phyloP scores from a whole-genome alignment of 2,797 vertebrate species.

The Anas flavirostris region DNA sequence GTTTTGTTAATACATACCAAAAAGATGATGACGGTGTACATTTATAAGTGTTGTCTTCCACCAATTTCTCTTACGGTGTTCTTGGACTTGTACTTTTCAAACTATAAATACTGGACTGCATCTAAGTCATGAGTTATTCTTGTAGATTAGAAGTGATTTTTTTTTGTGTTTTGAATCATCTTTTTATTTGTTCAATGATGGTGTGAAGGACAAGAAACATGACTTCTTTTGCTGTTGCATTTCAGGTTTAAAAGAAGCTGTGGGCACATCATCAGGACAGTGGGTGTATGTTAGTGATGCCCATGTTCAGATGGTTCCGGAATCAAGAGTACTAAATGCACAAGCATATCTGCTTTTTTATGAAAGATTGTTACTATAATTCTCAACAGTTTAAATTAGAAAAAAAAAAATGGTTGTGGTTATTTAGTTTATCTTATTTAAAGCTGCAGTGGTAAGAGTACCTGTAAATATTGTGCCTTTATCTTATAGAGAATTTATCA shows the following conservation, averaged over 20 bases:
- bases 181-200: not conserved
- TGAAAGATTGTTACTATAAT: constrained; percentile 87
- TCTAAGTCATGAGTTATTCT: not conserved
- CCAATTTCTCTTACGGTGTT: not conserved
- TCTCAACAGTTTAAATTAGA: not conserved
- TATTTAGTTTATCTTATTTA: constrained; percentile 63
- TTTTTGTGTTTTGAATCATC: not conserved
- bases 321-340: constrained; percentile 94
- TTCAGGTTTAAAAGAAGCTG: constrained; percentile 87
- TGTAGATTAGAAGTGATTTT: not conserved
- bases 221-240: constrained; percentile 53
- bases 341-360: constrained; percentile 99
- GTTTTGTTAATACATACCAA: not conserved
- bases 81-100: not conserved
- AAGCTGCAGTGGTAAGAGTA: constrained; percentile 58
- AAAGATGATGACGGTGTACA: not conserved
- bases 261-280: constrained; percentile 83
- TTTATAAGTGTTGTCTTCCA: not conserved
- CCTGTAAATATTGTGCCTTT: constrained; percentile 75
- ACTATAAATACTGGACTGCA: not conserved
- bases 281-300: constrained; percentile 97
- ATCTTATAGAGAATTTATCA: constrained; percentile 55
- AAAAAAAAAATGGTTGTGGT: not conserved
- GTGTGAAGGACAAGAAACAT: not conserved
- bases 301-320: constrained; percentile 91